phyloP scores from a whole-genome alignment of 2,888 invertebrate species.

The Phlogophora meticulosa region DNA sequence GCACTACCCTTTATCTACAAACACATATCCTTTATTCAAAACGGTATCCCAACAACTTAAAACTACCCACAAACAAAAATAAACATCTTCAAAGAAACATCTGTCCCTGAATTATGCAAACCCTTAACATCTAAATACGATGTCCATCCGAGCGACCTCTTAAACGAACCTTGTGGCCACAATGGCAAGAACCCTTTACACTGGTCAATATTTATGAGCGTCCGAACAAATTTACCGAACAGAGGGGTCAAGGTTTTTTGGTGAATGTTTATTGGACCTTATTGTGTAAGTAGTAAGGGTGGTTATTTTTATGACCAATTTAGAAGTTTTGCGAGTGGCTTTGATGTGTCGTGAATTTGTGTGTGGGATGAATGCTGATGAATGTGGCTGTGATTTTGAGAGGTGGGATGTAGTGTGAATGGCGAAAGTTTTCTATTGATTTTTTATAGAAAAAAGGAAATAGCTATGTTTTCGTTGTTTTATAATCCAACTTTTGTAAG shows the following conservation, averaged over 20 bases:
- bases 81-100: slow-evolving; percentile 63
- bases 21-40: slow-evolving; percentile 15
- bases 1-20: background rate
- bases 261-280: slow-evolving; percentile 36
- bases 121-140: slow-evolving; percentile 66
- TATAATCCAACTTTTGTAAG: too few relatives aligned
- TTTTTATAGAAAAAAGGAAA: background rate
- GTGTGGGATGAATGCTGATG: slow-evolving; percentile 73
- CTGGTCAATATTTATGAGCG: slow-evolving; percentile 82
- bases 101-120: slow-evolving; percentile 77
- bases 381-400: slow-evolving; percentile 63
- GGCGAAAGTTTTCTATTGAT: background rate
- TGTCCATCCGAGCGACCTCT: slow-evolving; percentile 75
- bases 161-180: slow-evolving; percentile 78
- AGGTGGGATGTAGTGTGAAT: slow-evolving; percentile 23
- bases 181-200: slow-evolving; percentile 77
- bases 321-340: slow-evolving; percentile 44
- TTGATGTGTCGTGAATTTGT: slow-evolving; percentile 67
- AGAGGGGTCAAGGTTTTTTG: slow-evolving; percentile 40
- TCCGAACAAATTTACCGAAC: slow-evolving; percentile 77
- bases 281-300: slow-evolving; percentile 54
- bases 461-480: background rate
- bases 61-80: slow-evolving; percentile 46
- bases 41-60: slow-evolving; percentile 6
- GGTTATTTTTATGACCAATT: slow-evolving; percentile 31